Percentiles rank a stretch among this genome's conserved stretches.
phyloP scores from a whole-genome alignment of 2,888 invertebrate genomes.

The Pharmacophagus antenor region DNA sequence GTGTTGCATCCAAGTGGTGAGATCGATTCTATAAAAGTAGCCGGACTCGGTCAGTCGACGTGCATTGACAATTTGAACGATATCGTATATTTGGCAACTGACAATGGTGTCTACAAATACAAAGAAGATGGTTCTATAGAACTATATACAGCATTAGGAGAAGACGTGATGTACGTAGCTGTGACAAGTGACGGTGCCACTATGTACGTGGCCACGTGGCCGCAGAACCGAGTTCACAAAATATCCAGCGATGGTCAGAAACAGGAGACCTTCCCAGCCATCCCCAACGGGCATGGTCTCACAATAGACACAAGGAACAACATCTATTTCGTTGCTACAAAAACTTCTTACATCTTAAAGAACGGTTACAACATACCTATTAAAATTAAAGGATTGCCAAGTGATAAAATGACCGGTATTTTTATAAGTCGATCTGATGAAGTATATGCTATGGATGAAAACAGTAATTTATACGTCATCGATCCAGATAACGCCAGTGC shows the following conservation, averaged over 20 bases:
- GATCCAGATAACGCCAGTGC: conserved; percentile 60
- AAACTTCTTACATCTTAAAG: conserved; percentile 64
- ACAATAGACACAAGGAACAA: conserved; percentile 66
- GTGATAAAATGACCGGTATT: conserved; percentile 64
- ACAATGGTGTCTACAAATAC: conserved; percentile 73
- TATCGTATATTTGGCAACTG: conserved; percentile 69
- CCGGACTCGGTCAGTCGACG: conserved; percentile 68
- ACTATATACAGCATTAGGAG: conserved; percentile 60
- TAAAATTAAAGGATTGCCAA: conserved; percentile 64
- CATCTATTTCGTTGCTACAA: conserved; percentile 66
- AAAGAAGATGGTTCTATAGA: conserved; percentile 61
- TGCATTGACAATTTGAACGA: conserved; percentile 73
- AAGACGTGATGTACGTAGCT: conserved; percentile 72
- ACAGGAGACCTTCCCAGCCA: conserved; percentile 54
- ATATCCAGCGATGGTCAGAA: conserved; percentile 61
- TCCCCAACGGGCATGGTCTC: conserved; percentile 70
- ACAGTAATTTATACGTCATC: conserved; percentile 59
- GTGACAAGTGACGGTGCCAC: conserved; percentile 55
- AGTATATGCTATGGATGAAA: conserved; percentile 70
- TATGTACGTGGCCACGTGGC: conserved; percentile 73
- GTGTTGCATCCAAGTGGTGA: conserved; percentile 57
- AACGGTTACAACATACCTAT: conserved; percentile 55
- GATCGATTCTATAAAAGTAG: conserved; percentile 58
- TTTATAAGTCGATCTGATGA: conserved; percentile 66
- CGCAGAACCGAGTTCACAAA: conserved; percentile 67